Percentiles rank a stretch among this genome's conserved stretches.
Evolutionary conservation across 1,140 invertebrate genomes (phyloP).

Genomic region (Drosophila littoralis): DNA sequence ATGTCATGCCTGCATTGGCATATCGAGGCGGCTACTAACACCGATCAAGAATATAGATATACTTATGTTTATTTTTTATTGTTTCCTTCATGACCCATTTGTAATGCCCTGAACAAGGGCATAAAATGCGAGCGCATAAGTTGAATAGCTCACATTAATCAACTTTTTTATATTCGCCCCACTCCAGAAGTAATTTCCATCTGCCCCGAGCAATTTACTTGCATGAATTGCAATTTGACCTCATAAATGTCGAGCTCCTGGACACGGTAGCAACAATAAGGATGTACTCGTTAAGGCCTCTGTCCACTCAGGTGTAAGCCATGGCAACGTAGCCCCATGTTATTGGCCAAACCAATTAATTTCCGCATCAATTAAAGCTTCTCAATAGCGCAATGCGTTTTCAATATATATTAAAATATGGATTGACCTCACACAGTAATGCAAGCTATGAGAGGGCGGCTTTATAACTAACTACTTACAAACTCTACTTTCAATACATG

Average conservation of each 20-base stretch:
- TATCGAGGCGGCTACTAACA: too few species aligned
- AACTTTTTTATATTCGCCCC: conserved; percentile 31
- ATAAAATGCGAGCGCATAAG: conserved; percentile 9
- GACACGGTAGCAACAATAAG: conserved; percentile 17
- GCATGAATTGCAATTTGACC: conserved; percentile 39
- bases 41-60: too few species aligned
- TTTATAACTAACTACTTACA: too few species aligned
- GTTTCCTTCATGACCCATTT: too few species aligned
- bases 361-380: conserved; percentile 40
- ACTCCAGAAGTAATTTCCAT: conserved; percentile 13
- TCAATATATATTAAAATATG: conserved; percentile 12
- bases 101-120: too few species aligned
- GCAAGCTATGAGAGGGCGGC: too few species aligned
- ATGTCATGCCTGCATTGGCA: too few species aligned
- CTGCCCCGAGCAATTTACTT: conserved; percentile 9
- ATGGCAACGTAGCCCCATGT: conserved; percentile 34
- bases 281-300: background rate
- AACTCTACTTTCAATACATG: too few species aligned
- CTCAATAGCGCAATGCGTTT: conserved; percentile 26
- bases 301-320: conserved; percentile 35
- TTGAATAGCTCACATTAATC: conserved; percentile 62
- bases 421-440: too few species aligned
- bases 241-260: conserved; percentile 34
- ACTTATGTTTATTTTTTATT: too few species aligned
- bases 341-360: conserved; percentile 60